Base-by-base conservation (phyloP, 1,140 invertebrate genomes). In the Sarcophaga peregrina region DNA sequence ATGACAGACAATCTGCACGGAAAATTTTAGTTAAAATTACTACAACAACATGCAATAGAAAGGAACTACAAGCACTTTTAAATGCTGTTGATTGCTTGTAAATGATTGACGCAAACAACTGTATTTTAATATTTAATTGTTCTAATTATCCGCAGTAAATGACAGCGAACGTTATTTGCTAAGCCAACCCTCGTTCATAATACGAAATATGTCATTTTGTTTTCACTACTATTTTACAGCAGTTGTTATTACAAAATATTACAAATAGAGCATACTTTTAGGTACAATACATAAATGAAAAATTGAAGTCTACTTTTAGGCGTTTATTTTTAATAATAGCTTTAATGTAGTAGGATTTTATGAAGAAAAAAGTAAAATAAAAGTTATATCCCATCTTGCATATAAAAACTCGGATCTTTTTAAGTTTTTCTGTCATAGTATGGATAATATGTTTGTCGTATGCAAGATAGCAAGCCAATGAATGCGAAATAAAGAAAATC, bases 141-240 rank as follows among this genome's bases (percentile, higher is more conserved):
- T 68, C 10, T 68, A 68, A 68, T 68, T 68, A 20, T 68, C 62
- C 62, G 62, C n/a, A 68, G n/a, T 68, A 17, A 68, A 17, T 68
- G 17, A 8, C 8, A 25, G 6, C 15, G 62, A 17, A 25, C 5
- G 15, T 25, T 68, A n/a, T 25, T 20, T 68, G 6, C 62, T 17
- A 52, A 20, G 62, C 17, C 50, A 52, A 52, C 50, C 8, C 50
- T 52, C 13, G 1, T 52, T 52, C 50, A 52, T 52, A 52, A 52
- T 10, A 52, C 13, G 5, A 10, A 52, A 1, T 5, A 52, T 52
- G 13, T 52, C 50, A 52, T 52, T 52, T 52, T 52, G 13, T 1
- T 10, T 3, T 52, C 13, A 9, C 50, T 52, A 50, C 48, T 10
- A 52, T 13, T 52, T 10, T 37, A 52, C 50, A 52, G 13, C 50